These are phyloP conservation scores for Acrossocheilus wenchowensis DNA, from an alignment of 2,797 vertebrate species.

Conservation along the genomic window DNA sequence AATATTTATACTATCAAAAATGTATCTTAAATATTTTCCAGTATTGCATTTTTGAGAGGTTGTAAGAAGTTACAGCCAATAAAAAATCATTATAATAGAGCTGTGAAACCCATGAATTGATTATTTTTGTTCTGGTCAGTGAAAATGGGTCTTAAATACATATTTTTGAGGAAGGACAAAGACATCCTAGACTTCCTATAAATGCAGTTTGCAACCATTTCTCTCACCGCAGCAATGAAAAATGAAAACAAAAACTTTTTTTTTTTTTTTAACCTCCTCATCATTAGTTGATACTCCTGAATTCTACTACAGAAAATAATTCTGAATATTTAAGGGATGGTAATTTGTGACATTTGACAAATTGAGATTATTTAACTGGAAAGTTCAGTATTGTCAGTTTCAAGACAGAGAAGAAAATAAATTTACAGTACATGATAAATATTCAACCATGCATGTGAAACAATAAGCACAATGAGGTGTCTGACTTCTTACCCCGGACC, in stretches of 20 bases:
- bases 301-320: not conserved
- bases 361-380: not conserved
- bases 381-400: not conserved
- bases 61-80: not conserved
- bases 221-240: not conserved
- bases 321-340: not conserved
- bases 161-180: not conserved
- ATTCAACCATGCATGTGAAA: not conserved
- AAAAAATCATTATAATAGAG: not conserved
- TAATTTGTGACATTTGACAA: constrained; percentile 17
- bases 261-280: not conserved
- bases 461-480: not conserved
- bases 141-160: not conserved
- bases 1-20: not conserved
- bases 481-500: not conserved
- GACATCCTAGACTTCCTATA: not conserved
- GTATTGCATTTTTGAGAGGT: not conserved
- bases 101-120: not conserved
- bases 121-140: not conserved
- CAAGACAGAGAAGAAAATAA: not conserved
- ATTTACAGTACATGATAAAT: not conserved
- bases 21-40: not conserved
- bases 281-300: not conserved
- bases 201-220: not conserved
- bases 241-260: not conserved